Percentiles rank a stretch among this genome's conserved stretches.
phyloP scores from a whole-genome alignment of 2,113 vertebrate species.

The Lonchura striata region DNA sequence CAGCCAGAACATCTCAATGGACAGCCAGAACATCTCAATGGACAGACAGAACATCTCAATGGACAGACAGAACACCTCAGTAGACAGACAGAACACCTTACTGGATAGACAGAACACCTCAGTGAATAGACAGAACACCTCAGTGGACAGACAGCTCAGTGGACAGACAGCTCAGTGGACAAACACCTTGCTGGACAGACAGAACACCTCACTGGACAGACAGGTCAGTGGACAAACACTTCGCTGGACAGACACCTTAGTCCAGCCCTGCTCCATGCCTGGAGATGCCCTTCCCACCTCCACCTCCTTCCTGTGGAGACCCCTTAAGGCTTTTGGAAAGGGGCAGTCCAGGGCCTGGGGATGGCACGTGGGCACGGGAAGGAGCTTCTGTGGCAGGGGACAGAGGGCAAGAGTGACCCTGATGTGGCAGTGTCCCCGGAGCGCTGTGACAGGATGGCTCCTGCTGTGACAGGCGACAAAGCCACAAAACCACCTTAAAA shows the following conservation, averaged over 20 bases:
- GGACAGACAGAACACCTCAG: neutral
- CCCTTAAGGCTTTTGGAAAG: neutral
- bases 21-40: too few species aligned
- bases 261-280: neutral
- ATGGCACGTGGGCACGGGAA: rapidly evolving
- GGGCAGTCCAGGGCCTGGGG: neutral
- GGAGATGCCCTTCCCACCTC: neutral
- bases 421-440: neutral
- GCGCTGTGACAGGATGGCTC: neutral
- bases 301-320: neutral
- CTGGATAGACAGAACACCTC: neutral
- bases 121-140: neutral
- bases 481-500: slow-evolving; percentile 52
- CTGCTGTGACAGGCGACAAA: neutral
- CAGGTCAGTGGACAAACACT: neutral
- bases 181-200: neutral
- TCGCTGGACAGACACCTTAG: neutral
- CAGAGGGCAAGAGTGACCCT: rapidly evolving
- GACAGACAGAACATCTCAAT: neutral
- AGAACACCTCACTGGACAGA: neutral
- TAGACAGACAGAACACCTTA: neutral
- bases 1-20: too few species aligned
- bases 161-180: neutral
- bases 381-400: neutral
- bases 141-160: neutral